These are phyloP conservation scores for Lycaon pictus DNA, from an alignment of 2,113 vertebrate genomes.

Conservation along the genomic window DNA sequence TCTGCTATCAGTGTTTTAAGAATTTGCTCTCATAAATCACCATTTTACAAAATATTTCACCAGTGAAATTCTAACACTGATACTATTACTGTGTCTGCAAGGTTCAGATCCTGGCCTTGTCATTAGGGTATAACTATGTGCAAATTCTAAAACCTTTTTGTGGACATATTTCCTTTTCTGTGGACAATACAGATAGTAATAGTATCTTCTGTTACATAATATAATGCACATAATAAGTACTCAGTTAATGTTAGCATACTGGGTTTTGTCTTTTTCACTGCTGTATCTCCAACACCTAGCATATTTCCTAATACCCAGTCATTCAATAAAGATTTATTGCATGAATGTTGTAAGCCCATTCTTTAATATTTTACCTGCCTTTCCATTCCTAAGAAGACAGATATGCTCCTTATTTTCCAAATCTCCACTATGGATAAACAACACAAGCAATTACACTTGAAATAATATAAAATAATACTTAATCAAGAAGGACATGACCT, in stretches of 20 bases:
- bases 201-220: constrained; percentile 9
- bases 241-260: constrained; percentile 44
- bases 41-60: constrained; percentile 23
- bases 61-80: not conserved
- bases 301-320: not conserved
- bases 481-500: not conserved
- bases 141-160: constrained; percentile 34
- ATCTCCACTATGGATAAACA: constrained; percentile 12
- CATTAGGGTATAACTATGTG: not conserved
- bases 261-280: constrained; percentile 24
- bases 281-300: not conserved
- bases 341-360: constrained; percentile 11
- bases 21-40: not conserved
- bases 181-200: not conserved
- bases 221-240: constrained; percentile 15
- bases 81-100: not conserved
- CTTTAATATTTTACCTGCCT: constrained; percentile 51
- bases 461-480: constrained; percentile 53
- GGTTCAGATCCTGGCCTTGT: not conserved
- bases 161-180: constrained; percentile 14
- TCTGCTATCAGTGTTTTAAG: not conserved
- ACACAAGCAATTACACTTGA: constrained; percentile 24
- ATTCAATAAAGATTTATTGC: constrained; percentile 50
- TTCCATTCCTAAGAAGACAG: not conserved
- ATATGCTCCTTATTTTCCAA: constrained; percentile 52